Base-by-base conservation (phyloP, 2,888 invertebrate species). In the Macaria notata region DNA sequence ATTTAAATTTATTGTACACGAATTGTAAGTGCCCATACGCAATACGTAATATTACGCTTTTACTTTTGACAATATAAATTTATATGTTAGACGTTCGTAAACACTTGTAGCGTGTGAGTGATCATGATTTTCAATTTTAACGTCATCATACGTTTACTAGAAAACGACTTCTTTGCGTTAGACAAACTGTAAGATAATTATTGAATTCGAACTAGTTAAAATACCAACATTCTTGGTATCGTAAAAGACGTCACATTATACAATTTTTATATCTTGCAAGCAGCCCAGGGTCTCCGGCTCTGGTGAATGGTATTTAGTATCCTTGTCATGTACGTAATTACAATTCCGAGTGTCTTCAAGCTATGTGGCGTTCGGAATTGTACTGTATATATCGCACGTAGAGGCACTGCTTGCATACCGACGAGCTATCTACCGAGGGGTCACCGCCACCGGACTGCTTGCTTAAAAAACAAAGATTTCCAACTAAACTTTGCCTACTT, bases 341-440 rank as follows among this genome's bases (percentile, higher is more conserved):
- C 70, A 73, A 83, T 83, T 78, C 81, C 72, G 76, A 69, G 73
- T 74, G 65, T 75, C 75, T 83, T 79, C 72, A 71, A 80, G 71
- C 74, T 75, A 57, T 75, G 19, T 19, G 75, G 65, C 64, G 59
- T 63, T 64, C 62, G 72, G 72, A 71, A 71, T 68, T 64, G 71
- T 68, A 71, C 70, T 72, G 70, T 73, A 68, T 67, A 65, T 63
- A 62, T 60, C 55, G 65, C 62, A 54, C 64, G 59, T 64, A 54
- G 58, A 62, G 67, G 60, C 62, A 66, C 64, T 66, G 59, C 58
- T 60, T 65, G 75, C 73, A 78, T 77, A 76, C 74, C 51, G 71
- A 78, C 74, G 71, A 73, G 50, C 42, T 59, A 46, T 50, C 54
- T 33, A 56, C 56, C 55, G 54, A 45, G 61, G 51, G 62, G 64